Percentiles rank a stretch among this genome's conserved stretches.
These are phyloP conservation scores for Rhabdomys pumilio DNA, from an alignment of 2,797 vertebrate species.

Conservation along the genomic window DNA sequence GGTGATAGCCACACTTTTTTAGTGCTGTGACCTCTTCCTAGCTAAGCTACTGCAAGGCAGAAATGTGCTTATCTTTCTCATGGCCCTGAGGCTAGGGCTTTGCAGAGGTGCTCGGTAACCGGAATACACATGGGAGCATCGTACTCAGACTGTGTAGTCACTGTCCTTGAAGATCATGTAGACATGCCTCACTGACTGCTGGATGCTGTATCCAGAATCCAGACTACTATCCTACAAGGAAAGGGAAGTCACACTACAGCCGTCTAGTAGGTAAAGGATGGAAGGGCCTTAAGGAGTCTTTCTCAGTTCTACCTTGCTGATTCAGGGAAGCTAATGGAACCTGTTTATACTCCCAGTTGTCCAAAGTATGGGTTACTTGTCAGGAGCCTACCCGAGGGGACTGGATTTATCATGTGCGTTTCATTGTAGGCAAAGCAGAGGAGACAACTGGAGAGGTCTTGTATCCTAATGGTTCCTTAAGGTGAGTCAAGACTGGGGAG, in stretches of 20 bases:
- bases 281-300: neutral
- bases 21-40: neutral
- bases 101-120: neutral
- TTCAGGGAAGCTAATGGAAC: neutral
- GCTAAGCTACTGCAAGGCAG: neutral
- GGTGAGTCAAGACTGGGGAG: neutral
- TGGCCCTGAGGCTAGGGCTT: neutral
- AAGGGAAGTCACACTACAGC: neutral
- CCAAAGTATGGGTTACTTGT: neutral
- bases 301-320: neutral
- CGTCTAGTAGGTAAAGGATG: neutral
- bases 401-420: neutral
- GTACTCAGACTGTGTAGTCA: neutral
- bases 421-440: neutral
- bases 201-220: neutral
- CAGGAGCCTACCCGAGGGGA: neutral
- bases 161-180: neutral
- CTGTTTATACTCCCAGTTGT: neutral
- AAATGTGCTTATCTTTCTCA: neutral
- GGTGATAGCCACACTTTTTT: neutral
- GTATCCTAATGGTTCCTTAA: neutral
- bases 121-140: neutral
- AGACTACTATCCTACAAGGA: neutral
- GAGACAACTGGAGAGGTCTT: neutral
- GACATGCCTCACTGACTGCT: accelerated